Base-by-base conservation (phyloP, 2,888 invertebrate species). In the Xestobium rufovillosum region DNA sequence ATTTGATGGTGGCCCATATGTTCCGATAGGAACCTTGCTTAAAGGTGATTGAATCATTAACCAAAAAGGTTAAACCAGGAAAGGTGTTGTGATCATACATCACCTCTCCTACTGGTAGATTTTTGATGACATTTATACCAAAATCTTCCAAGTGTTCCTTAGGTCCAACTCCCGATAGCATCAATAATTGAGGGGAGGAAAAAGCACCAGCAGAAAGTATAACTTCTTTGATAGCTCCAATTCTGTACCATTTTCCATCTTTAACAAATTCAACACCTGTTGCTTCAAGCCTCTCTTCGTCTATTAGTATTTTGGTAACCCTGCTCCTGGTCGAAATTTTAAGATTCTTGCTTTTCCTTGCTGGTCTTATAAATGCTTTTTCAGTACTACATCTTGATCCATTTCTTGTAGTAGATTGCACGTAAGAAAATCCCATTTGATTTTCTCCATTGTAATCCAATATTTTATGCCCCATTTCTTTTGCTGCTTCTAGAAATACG, bases 191-290 rank as follows among this genome's bases (percentile, higher is more conserved):
- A 0, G 94, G 90, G 0, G 89, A 84, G 52, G 86, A 87, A 44
- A 95, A 81, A 2, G 90, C 76, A 0, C 94, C 94, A 2, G 87
- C 88, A 9, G 85, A 81, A 10, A 94, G 54, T 35, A 94, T 83
- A 0, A 95, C 80, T 66, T 90, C 90, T 57, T 81, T 85, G 2
- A 71, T 72, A 0, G 82, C 85, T 29, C 59, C 64, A 0, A 76
- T 76, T 6, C 33, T 45, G 17, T 55, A 50, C 6, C 48, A 55
- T 14, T 50, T 44, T 12, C 67, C 67, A 10, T 76, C 69, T 35
- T 76, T 71, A 1, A 72, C 61, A 43, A 79, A 80, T 48, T 81
- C 69, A 0, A 87, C 78, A 0, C 84, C 86, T 41, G 73, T 72
- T 0, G 84, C 83, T 11, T 65, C 64, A 50, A 77, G 79, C 1